Base-by-base conservation (phyloP, 2,113 vertebrate genomes). In the Neogobius melanostomus region DNA sequence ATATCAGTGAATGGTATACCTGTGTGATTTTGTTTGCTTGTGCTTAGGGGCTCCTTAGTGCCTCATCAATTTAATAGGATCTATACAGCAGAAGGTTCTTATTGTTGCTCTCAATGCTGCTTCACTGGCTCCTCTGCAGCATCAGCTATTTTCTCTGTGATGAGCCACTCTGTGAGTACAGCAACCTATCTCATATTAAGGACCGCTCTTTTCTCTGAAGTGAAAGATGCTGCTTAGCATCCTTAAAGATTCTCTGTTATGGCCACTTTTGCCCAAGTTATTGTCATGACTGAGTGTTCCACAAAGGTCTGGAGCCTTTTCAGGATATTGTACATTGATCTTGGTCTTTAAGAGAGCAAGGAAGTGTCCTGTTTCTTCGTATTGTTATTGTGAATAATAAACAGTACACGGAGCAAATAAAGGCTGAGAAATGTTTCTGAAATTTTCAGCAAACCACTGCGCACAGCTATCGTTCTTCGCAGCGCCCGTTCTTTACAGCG, bases 81-180 rank as follows among this genome's bases (percentile, higher is more conserved):
- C 59, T 61, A 44, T 44, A 61, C 42, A 7, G 42, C 14, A 28
- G 11, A n/a, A 42, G 1, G 59, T n/a, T 61, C 36, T 61, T 43
- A 61, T 61, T 61, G 59, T 61, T 21, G 56, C 11, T 59, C 56
- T 56, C 17, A 11, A 28, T 56, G 53, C 53, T 42, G 57, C 57
- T 45, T 44, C 59, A 44, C 36, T 61, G 59, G 43, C 59, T 16
- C 42, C 15, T n/a, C 15, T 61, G 36, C 59, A 11, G 11, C 14
- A 12, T 61, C 59, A 61, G 59, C 59, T 12, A 8, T 61, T 59
- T 61, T 61, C 42, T n/a, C 42, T 16, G 14, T 4, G 59, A 61
- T 61, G 44, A 61, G 43, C 42, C 42, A 10, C 59, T 61, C 59
- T 42, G 16, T 43, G 44, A 44, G 21, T n/a, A 42, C 42, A 8